Evolutionary conservation across 2,113 vertebrate genomes (phyloP).

Genomic region (Procapra przewalskii): DNA sequence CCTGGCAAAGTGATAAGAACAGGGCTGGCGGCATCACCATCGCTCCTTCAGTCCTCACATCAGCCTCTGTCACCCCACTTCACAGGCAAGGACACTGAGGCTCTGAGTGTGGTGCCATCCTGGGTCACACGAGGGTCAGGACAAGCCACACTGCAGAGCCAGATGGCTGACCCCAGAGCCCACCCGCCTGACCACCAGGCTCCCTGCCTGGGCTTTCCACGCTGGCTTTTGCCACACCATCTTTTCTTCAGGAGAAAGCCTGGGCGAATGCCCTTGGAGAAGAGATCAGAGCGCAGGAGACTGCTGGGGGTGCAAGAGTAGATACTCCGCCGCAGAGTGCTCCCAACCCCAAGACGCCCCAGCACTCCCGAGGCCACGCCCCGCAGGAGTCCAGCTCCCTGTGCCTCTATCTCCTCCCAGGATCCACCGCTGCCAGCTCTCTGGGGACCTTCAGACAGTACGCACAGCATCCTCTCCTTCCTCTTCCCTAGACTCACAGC

Average conservation of each 20-base stretch:
- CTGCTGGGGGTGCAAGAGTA: background rate
- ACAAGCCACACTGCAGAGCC: background rate
- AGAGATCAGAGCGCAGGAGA: background rate
- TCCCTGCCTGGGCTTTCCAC: background rate
- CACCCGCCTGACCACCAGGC: too few species aligned
- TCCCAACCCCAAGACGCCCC: accelerated
- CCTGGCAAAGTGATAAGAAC: background rate
- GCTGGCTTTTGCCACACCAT: background rate
- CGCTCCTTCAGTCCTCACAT: background rate
- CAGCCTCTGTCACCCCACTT: background rate
- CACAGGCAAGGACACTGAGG: background rate
- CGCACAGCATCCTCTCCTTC: background rate
- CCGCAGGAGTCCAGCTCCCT: background rate
- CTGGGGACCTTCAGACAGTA: background rate
- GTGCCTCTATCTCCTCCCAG: background rate
- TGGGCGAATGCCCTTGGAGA: background rate
- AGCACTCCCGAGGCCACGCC: background rate
- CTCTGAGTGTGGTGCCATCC: background rate
- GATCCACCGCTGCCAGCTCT: background rate
- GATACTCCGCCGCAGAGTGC: background rate
- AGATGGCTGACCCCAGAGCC: background rate
- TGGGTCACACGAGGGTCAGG: background rate
- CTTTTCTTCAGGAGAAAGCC: background rate
- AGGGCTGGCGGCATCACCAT: accelerated
- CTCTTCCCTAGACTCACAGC: background rate